Base-by-base conservation (phyloP, 2,888 invertebrate species). In the Melolontha melolontha region DNA sequence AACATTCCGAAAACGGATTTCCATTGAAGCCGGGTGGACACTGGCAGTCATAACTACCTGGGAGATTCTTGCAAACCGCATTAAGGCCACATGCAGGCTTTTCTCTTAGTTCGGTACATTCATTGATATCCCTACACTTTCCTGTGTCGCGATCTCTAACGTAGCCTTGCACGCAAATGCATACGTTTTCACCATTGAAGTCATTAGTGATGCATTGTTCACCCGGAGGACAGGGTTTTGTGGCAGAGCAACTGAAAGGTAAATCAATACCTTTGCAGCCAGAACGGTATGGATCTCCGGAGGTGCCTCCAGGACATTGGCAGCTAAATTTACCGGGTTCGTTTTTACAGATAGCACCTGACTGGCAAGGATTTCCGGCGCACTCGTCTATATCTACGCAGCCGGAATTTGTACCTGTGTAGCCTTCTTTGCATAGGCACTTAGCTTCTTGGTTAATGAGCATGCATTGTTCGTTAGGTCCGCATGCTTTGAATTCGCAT, bases 361-460 rank as follows among this genome's bases (percentile, higher is more conserved):
- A 77, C 39, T 93, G 92, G 80, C 97, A 97, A 5, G 94, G 93
- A 80, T 90, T 92, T 54, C 87, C 87, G 1, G 87, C 86, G 79
- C 97, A 97, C 84, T 97, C 97, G 80, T 97, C 91, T 70, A 97
- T 90, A 82, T 97, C 97, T 78, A 90, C 88, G 80, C 96, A 96
- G 11, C 94, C 94, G 68, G 87, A 87, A 65, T 85, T 83, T 8
- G 88, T 86, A 11, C 94, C 94, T 0, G 92, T 91, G 81, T 90
- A 96, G 2, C 96, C 96, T 70, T 87, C 88, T 68, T 89, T 89
- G 79, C 96, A 96, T 41, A 93, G 87, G 79, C 96, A 96, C 77
- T 93, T 92, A 0, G 95, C 94, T 75, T 89, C 87, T 78, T 92
- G 92, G 77, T 93, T 93, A 64, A 92, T 89, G 64, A 96, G 83